phyloP scores from a whole-genome alignment of 2,113 vertebrate species.

The Salvelinus alpinus region DNA sequence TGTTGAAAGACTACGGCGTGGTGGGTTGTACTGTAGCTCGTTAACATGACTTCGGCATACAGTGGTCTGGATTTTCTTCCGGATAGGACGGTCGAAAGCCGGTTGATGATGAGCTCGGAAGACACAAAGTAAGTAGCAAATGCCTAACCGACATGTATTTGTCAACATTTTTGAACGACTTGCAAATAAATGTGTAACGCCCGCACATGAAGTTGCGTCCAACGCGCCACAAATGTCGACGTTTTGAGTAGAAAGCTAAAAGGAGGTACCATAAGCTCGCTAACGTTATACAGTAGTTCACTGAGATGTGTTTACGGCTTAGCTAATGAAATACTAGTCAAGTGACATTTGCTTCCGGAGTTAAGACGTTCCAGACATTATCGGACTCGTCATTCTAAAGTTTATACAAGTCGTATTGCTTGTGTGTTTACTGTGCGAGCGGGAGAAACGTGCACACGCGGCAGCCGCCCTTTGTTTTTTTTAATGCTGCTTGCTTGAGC shows the following conservation, averaged over 20 bases:
- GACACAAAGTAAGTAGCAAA: slow-evolving; percentile 85
- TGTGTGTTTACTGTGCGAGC: neutral
- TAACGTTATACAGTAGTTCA: neutral
- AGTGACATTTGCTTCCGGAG: slow-evolving; percentile 69
- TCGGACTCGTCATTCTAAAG: neutral
- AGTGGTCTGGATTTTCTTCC: slow-evolving; percentile 88
- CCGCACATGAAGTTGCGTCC: neutral
- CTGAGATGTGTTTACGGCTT: neutral
- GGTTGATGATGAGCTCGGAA: slow-evolving; percentile 80
- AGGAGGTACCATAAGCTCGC: too few relatives aligned
- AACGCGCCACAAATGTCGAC: neutral
- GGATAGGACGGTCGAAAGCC: slow-evolving; percentile 86
- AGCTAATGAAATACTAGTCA: neutral
- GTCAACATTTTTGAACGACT: neutral
- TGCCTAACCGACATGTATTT: neutral
- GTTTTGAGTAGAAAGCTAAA: neutral
- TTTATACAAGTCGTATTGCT: neutral
- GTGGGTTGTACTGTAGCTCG: neutral
- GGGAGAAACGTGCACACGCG: slow-evolving; percentile 4
- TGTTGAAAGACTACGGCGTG: slow-evolving; percentile 65
- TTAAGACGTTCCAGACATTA: slow-evolving; percentile 38
- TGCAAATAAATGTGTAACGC: neutral
- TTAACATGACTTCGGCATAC: slow-evolving; percentile 91
- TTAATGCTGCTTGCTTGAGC: neutral
- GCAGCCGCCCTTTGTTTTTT: slow-evolving; percentile 5